These are phyloP conservation scores for Goniozus legneri DNA, from an alignment of 1,140 invertebrate genomes.

Conservation along the genomic window DNA sequence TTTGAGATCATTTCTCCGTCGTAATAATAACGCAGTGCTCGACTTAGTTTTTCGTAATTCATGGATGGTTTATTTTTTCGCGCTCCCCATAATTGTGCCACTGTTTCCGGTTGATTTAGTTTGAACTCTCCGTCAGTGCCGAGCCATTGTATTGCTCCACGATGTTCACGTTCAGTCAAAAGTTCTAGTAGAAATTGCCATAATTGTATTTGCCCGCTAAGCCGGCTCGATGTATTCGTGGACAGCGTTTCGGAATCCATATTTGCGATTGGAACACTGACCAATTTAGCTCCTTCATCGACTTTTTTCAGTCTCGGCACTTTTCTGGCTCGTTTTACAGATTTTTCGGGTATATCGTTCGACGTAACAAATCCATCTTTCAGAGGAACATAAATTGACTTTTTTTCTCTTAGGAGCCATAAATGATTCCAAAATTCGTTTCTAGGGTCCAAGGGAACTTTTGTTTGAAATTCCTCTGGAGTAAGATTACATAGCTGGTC, in stretches of 20 bases:
- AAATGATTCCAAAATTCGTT: constrained; percentile 94
- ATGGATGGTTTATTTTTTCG: constrained; percentile 90
- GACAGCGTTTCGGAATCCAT: constrained; percentile 23
- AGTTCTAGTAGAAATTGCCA: constrained; percentile 91
- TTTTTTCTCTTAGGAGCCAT: constrained; percentile 84
- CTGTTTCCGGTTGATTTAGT: constrained; percentile 78
- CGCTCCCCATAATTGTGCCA: constrained; percentile 84
- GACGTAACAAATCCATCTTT: constrained; percentile 37
- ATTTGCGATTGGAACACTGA: constrained; percentile 27
- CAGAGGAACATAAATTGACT: constrained; percentile 65
- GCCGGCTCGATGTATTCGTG: constrained; percentile 46
- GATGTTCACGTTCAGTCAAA: constrained; percentile 74
- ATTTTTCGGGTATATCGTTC: constrained; percentile 18
- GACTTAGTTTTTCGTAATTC: constrained; percentile 92
- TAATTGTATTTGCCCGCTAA: constrained; percentile 81
- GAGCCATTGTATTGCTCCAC: constrained; percentile 78
- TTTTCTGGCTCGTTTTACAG: constrained; percentile 39
- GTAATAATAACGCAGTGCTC: constrained; percentile 86
- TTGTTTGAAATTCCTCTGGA: constrained; percentile 66
- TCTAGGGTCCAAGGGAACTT: constrained; percentile 77
- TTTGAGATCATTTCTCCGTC: constrained; percentile 90
- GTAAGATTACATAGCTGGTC: constrained; percentile 70
- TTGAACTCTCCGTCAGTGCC: constrained; percentile 84
- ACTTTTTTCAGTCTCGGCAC: constrained; percentile 28
- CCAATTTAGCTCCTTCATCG: constrained; percentile 30